Evolutionary conservation across 2,113 vertebrate species (phyloP).

Genomic region (Ochotona princeps): DNA sequence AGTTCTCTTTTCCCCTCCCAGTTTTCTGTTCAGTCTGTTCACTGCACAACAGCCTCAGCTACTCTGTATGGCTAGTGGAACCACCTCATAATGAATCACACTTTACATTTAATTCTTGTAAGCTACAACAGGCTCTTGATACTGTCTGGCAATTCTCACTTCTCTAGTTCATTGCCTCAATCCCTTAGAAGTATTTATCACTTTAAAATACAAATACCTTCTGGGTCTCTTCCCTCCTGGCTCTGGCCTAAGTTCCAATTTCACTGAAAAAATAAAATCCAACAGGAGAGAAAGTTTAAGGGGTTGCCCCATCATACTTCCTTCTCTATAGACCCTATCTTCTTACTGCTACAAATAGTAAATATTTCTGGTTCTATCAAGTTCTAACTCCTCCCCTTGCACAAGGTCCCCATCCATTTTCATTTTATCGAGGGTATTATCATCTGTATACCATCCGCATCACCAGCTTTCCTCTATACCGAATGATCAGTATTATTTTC

Average conservation of each 20-base stretch:
- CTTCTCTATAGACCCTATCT: not conserved
- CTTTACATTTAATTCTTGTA: not conserved
- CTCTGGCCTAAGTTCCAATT: not conserved
- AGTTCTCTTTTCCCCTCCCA: not conserved
- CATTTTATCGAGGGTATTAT: not conserved
- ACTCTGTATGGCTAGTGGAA: not conserved
- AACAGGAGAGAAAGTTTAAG: not conserved
- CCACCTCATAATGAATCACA: not conserved
- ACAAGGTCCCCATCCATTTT: not conserved
- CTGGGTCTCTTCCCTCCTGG: not conserved
- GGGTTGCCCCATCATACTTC: not conserved
- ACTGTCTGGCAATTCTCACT: not conserved
- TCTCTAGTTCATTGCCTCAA: not conserved
- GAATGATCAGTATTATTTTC: not conserved
- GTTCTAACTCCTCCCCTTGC: not conserved
- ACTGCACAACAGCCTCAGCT: not conserved
- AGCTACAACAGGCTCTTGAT: not conserved
- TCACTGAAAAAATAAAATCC: conserved; percentile 9
- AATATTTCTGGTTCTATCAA: not conserved
- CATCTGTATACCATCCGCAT: not conserved
- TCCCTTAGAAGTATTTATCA: not conserved
- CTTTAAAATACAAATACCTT: not conserved
- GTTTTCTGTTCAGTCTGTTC: not conserved
- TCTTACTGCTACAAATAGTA: not conserved
- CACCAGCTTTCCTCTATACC: not conserved